Conservation (phyloP, 2,113 vertebrate genomes). For the Hydrolagus affinis region DNA sequence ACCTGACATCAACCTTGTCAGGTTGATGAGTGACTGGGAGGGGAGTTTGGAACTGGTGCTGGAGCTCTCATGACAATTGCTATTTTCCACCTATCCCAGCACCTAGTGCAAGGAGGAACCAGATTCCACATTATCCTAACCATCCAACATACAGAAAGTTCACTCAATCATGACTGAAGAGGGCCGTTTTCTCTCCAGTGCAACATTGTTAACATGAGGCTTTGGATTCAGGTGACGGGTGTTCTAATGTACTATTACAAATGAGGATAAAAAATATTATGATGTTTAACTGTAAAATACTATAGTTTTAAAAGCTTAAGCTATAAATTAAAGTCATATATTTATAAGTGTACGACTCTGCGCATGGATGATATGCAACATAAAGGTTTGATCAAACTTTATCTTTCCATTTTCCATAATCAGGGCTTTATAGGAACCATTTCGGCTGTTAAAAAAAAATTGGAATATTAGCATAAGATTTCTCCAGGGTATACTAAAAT, state of each 20-base stretch:
- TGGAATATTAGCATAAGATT: constrained; percentile 16
- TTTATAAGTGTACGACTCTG: constrained; percentile 28
- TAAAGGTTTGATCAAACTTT: constrained; percentile 32
- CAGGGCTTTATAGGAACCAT: constrained; percentile 26
- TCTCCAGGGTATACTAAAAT: constrained; percentile 28
- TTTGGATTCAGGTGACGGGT: neutral
- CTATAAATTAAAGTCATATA: constrained; percentile 29
- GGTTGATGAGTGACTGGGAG: too few relatives aligned
- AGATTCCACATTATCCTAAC: neutral
- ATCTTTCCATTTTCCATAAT: constrained; percentile 31
- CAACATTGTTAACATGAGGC: neutral
- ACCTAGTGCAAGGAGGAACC: too few relatives aligned
- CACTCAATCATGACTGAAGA: neutral
- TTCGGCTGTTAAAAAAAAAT: constrained; percentile 22
- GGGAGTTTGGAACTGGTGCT: too few relatives aligned
- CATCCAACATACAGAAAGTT: neutral
- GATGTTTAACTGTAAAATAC: constrained; percentile 3
- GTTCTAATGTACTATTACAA: constrained; percentile 12
- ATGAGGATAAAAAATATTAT: constrained; percentile 15
- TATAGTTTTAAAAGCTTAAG: constrained; percentile 18
- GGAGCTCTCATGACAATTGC: too few relatives aligned
- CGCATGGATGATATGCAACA: constrained; percentile 22
- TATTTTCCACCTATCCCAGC: too few relatives aligned
- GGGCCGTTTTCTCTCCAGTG: neutral
- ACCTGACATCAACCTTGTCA: too few relatives aligned